These are phyloP conservation scores for Ceratosolen solmsi DNA, from an alignment of 1,140 invertebrate species.

Conservation along the genomic window DNA sequence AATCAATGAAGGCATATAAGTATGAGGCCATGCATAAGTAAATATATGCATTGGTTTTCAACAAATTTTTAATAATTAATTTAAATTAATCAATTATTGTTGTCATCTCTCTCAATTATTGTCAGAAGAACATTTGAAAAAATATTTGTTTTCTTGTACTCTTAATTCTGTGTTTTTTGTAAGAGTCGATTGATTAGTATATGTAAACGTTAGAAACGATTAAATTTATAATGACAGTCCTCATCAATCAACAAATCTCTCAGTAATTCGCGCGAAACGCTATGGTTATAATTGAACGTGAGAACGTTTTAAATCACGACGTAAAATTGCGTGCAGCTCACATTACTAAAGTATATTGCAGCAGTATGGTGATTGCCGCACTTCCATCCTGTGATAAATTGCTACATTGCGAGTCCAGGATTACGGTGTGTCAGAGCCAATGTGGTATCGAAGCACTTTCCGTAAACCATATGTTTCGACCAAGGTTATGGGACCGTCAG, in stretches of 20 bases:
- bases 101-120: no score
- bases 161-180: no score
- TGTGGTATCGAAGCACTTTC: slow-evolving; percentile 42
- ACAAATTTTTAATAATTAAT: no score
- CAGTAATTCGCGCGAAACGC: not conserved
- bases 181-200: no score
- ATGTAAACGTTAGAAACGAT: not conserved
- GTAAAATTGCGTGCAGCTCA: not conserved
- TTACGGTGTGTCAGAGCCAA: slow-evolving; percentile 47
- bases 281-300: slow-evolving; percentile 6
- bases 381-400: slow-evolving; percentile 68
- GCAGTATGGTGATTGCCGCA: not conserved
- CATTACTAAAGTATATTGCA: not conserved
- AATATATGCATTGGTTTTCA: not conserved
- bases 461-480: slow-evolving; percentile 68
- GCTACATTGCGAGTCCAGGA: slow-evolving; percentile 66
- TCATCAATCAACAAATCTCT: not conserved
- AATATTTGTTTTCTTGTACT: no score
- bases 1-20: no score
- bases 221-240: not conserved
- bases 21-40: no score
- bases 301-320: not conserved
- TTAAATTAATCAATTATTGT: no score
- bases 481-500: slow-evolving; percentile 55
- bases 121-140: no score